Percentiles rank a stretch among this genome's conserved stretches.
These are phyloP conservation scores for Drosophila suboccidentalis DNA, from an alignment of 2,888 invertebrate species.

Conservation along the genomic window DNA sequence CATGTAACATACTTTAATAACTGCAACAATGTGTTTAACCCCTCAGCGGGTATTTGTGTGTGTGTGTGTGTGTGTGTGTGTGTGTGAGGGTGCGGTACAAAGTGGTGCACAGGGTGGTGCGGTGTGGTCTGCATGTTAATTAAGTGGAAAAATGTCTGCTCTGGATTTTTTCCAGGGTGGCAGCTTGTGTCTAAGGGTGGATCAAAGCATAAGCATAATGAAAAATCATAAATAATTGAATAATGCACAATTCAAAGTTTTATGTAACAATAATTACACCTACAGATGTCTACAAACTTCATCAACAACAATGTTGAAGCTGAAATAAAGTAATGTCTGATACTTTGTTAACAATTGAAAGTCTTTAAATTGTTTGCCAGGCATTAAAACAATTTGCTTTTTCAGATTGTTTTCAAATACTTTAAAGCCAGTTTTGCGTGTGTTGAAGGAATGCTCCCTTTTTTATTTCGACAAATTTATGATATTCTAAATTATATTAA, in stretches of 20 bases:
- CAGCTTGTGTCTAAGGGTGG: conserved; percentile 27
- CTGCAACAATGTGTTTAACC: conserved; percentile 75
- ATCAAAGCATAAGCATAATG: conserved; percentile 16
- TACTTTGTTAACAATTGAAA: conserved; percentile 15
- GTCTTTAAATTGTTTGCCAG: conserved; percentile 17
- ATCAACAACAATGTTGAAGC: conserved; percentile 29
- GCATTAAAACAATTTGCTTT: conserved; percentile 18
- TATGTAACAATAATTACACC: conserved; percentile 42
- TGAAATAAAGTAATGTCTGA: background rate
- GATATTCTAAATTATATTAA: background rate
- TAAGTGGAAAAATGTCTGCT: conserved; percentile 70
- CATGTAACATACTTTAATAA: conserved; percentile 68
- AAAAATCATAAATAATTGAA: conserved; percentile 61
- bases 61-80: conserved; percentile 11
- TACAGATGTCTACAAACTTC: conserved; percentile 42
- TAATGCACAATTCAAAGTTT: conserved; percentile 39
- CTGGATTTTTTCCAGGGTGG: conserved; percentile 27
- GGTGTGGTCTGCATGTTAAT: conserved; percentile 71
- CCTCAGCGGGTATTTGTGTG: conserved; percentile 27
- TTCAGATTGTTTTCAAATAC: conserved; percentile 40
- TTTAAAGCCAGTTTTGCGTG: conserved; percentile 22
- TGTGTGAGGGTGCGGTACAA: conserved; percentile 5
- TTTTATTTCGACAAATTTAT: background rate
- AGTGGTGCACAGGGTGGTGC: conserved; percentile 9
- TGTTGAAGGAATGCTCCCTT: background rate